Conservation (phyloP, 2,888 invertebrate genomes). For the Nomada flava region DNA sequence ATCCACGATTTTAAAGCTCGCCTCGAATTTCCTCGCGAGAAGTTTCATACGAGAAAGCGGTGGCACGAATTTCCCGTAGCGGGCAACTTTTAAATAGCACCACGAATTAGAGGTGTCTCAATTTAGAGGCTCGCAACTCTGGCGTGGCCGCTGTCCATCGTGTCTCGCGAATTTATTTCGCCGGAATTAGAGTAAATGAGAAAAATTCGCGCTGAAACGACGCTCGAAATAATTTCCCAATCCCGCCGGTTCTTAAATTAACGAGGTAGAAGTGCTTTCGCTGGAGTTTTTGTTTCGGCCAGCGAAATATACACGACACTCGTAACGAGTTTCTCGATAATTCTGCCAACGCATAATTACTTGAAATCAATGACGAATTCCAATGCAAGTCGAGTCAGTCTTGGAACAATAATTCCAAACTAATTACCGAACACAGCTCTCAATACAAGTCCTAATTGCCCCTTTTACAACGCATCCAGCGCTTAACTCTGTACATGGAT, state of each 20-base stretch:
- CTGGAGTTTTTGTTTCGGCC: background rate
- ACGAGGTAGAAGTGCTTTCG: background rate
- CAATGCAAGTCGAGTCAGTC: too few relatives aligned
- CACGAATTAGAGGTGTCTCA: constrained; percentile 46
- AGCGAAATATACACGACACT: background rate
- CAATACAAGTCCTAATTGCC: too few relatives aligned
- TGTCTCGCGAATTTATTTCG: constrained; percentile 27
- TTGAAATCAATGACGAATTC: background rate
- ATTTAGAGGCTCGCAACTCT: constrained; percentile 30
- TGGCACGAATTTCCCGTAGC: constrained; percentile 41
- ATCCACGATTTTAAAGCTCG: constrained; percentile 22
- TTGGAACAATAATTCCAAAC: too few relatives aligned
- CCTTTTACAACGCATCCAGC: too few relatives aligned
- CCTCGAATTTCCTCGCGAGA: constrained; percentile 22
- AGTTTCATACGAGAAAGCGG: constrained; percentile 38
- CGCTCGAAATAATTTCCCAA: background rate
- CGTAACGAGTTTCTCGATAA: background rate
- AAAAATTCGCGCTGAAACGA: constrained; percentile 5
- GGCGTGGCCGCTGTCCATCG: background rate
- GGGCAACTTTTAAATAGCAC: constrained; percentile 38
- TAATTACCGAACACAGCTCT: too few relatives aligned
- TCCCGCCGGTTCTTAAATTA: background rate
- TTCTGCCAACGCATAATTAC: background rate
- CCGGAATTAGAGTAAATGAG: constrained; percentile 15
- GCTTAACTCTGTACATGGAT: too few relatives aligned